Evolutionary conservation across 2,797 vertebrate genomes (phyloP), one percentile per base, ranked within the genome.

Genomic region (Gymnodraco acuticeps): DNA sequence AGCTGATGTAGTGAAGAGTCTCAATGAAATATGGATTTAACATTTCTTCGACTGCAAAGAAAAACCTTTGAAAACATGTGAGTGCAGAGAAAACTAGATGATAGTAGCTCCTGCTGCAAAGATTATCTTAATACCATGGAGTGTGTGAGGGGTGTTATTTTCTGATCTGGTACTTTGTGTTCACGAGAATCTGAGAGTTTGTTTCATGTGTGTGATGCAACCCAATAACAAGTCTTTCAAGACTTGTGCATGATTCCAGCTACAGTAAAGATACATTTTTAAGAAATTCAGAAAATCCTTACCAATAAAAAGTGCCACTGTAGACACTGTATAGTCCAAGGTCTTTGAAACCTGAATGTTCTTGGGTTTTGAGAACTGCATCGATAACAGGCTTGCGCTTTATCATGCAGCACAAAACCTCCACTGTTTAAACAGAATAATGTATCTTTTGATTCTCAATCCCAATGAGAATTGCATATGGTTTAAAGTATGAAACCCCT

Each of bases 151-250:
- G 8, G 51, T 45, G 17, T 27, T 58, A 19, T 62, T 62, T 56
- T 66, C 41, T 54, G 61, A 77, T 72, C 68, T 38, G 64, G 3
- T 17, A 67, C 13, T 11, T 63, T 15, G 14, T 63, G 64, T 62
- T 74, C 45, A 64, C 7, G 7, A 45, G 70, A 43, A 31, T 70
- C 27, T 50, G 1, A 53, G 38, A 54, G 52, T 11, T 61, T 7
- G 69, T 56, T 43, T 71, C 33, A 3, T n/a, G 33, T 27, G 42
- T 46, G 50, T 45, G 41, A 81, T 62, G 69, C 61, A 73, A 75
- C 12, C 70, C 0, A 2, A 56, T 68, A 64, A 60, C 0, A 68
- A 50, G 50, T 66, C 51, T 66, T 17, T 45, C 9, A 48, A 43
- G 51, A 70, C 10, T 48, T 62, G 45, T 81, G 23, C 67, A 3